phyloP scores from a whole-genome alignment of 2,888 invertebrate genomes.

The Strigamia crassipes region DNA sequence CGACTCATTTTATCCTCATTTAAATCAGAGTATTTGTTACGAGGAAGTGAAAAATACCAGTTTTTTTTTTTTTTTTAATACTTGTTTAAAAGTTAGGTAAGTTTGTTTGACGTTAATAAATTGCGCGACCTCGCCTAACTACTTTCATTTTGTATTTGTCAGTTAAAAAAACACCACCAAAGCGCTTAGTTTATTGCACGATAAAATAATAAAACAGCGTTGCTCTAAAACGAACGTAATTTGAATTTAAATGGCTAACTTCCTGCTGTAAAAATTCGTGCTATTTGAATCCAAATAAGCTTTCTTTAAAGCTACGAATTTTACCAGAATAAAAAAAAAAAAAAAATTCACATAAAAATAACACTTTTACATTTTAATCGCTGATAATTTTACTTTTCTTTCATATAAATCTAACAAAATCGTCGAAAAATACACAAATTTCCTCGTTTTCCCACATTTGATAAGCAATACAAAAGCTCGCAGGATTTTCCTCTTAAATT shows the following conservation, averaged over 20 bases:
- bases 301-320: not conserved
- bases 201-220: not conserved
- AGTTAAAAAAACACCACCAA: not conserved
- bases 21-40: too few species aligned
- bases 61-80: too few species aligned
- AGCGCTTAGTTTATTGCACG: not conserved
- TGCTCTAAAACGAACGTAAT: not conserved
- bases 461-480: too few species aligned
- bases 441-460: too few species aligned
- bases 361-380: too few species aligned
- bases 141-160: not conserved
- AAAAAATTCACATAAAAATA: not conserved
- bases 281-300: not conserved
- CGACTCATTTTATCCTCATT: too few species aligned
- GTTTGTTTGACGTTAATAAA: not conserved
- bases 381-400: too few species aligned
- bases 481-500: too few species aligned
- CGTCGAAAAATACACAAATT: too few species aligned
- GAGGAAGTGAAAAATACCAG: too few species aligned
- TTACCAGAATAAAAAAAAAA: not conserved
- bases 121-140: not conserved
- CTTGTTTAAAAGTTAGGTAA: too few species aligned
- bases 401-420: too few species aligned
- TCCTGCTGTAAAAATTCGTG: not conserved
- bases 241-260: not conserved